phyloP scores from a whole-genome alignment of 2,113 vertebrate genomes.

The Rana temporaria region DNA sequence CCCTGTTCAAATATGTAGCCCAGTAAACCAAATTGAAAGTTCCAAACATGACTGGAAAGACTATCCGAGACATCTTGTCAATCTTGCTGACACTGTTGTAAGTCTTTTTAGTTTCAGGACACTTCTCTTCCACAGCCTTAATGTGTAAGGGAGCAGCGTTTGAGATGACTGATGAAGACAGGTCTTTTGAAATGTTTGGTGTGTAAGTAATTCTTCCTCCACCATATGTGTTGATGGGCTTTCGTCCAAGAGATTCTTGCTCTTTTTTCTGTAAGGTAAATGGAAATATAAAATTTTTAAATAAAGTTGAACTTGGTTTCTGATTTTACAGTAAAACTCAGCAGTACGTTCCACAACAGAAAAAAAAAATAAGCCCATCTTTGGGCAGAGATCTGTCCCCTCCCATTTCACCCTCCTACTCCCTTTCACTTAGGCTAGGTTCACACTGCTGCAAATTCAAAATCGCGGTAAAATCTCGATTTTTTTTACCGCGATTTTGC shows the following conservation, averaged over 20 bases:
- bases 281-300: constrained; percentile 51
- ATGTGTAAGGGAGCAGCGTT: constrained; percentile 80
- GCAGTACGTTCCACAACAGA: background rate
- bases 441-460: too few species aligned
- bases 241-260: constrained; percentile 84
- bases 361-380: background rate
- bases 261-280: constrained; percentile 86
- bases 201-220: constrained; percentile 84
- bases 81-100: constrained; percentile 99
- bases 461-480: too few species aligned
- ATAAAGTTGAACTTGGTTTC: background rate
- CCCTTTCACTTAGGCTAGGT: too few species aligned
- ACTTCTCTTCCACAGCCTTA: constrained; percentile 84
- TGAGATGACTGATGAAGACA: constrained; percentile 83
- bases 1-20: constrained; percentile 97
- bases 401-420: too few species aligned
- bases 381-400: too few species aligned
- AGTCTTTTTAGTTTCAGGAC: constrained; percentile 92
- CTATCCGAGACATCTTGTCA: constrained; percentile 97
- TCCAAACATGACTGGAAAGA: constrained; percentile 94
- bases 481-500: too few species aligned
- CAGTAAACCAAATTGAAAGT: constrained; percentile 98
- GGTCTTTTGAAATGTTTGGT: constrained; percentile 90
- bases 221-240: constrained; percentile 85
- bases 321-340: background rate